phyloP scores from a whole-genome alignment of 1,140 invertebrate species.

The Zaprionus ghesquierei region DNA sequence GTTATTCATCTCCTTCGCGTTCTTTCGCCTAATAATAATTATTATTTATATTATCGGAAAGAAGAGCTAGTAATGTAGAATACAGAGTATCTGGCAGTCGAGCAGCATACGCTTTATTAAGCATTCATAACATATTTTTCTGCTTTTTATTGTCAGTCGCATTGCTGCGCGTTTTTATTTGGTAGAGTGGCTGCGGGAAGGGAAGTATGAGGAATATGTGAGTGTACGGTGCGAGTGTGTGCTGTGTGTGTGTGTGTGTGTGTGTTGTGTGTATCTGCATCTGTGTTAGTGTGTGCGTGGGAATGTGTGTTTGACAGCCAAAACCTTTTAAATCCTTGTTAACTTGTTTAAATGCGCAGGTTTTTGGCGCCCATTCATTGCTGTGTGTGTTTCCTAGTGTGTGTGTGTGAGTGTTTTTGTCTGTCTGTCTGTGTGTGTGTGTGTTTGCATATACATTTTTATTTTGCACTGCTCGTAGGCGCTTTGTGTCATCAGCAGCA shows the following conservation, averaged over 20 bases:
- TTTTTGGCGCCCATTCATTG: constrained; percentile 57
- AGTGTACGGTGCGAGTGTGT: constrained; percentile 35
- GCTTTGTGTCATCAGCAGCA: constrained; percentile 71
- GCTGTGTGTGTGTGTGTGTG: constrained; percentile 17
- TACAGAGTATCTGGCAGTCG: not conserved
- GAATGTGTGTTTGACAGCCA: constrained; percentile 69
- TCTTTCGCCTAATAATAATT: no score
- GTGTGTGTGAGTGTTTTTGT: not conserved
- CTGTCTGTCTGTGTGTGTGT: constrained; percentile 1
- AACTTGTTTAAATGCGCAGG: constrained; percentile 76
- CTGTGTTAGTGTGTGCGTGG: constrained; percentile 19
- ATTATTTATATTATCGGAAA: no score
- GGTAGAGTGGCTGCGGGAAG: constrained; percentile 5
- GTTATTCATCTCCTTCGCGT: no score
- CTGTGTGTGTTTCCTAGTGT: constrained; percentile 7
- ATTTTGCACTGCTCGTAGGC: constrained; percentile 36
- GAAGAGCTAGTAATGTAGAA: not conserved
- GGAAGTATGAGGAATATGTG: not conserved
- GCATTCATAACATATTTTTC: constrained; percentile 44
- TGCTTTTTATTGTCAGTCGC: constrained; percentile 69
- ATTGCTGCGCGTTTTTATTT: constrained; percentile 50
- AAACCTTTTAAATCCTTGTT: constrained; percentile 82
- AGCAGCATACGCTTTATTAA: not conserved
- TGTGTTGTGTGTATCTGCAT: constrained; percentile 18
- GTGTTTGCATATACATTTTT: constrained; percentile 33